phyloP scores from a whole-genome alignment of 2,113 vertebrate genomes.

The Erinaceus europaeus region DNA sequence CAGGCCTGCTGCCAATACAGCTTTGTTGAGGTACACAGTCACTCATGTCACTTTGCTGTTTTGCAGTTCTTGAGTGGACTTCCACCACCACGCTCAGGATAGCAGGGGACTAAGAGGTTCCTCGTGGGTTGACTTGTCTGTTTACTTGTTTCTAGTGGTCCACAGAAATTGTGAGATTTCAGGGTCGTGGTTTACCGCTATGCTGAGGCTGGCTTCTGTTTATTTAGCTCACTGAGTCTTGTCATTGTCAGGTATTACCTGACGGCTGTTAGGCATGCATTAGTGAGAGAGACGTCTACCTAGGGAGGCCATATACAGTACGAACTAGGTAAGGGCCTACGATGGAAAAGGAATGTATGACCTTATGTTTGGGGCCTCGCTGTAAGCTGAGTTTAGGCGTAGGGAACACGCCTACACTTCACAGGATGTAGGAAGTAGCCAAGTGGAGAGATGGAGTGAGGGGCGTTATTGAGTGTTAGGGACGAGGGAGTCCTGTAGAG shows the following conservation, averaged over 20 bases:
- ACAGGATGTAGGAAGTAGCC: not conserved
- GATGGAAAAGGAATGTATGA: not conserved
- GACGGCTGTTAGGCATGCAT: not conserved
- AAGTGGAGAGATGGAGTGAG: not conserved
- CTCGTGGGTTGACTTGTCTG: too few relatives aligned
- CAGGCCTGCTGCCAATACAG: not conserved
- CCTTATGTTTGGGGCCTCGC: not conserved
- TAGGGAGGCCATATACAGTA: not conserved
- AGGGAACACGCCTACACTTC: not conserved
- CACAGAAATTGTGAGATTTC: too few relatives aligned
- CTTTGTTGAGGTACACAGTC: constrained; percentile 28
- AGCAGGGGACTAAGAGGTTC: not conserved
- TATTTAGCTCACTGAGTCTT: not conserved
- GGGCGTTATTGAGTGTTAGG: not conserved
- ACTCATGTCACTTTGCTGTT: constrained; percentile 24
- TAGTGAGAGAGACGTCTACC: not conserved
- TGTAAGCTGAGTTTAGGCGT: not conserved
- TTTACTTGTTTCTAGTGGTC: too few relatives aligned
- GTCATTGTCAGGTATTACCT: not conserved
- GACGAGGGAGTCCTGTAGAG: not conserved
- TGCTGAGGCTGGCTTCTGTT: not conserved
- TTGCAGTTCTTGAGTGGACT: not conserved
- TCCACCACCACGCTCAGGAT: not conserved
- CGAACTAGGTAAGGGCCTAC: not conserved
- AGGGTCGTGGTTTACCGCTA: too few relatives aligned